Evolutionary conservation across 2,797 vertebrate species (phyloP), one percentile per base, ranked within the genome.

Genomic region (Amniataba percoides): DNA sequence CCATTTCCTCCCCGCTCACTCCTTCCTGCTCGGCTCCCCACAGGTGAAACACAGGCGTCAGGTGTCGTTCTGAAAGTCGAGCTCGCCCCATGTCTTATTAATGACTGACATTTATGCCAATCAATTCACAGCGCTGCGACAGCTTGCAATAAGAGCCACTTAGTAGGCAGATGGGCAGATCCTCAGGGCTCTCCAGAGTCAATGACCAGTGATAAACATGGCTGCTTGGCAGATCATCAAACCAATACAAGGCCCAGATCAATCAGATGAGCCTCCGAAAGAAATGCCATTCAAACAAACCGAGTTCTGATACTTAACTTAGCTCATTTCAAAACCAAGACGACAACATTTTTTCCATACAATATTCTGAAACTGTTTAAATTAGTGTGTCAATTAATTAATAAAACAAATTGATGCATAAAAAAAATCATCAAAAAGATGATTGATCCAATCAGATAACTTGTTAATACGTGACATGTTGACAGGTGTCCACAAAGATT

Each of bases 81-180:
- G 89, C 91, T 82, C 39, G 2, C 45, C 49, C 71, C 88, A 94
- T 96, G 81, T 71, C 71, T 96, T 95, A 94, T 95, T 95, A 90
- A 96, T 93, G 95, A 85, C 81, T 72, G 89, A 85, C 92, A 86
- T 94, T 95, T 87, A 92, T 84, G 88, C 86, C 90, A 89, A 88
- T 89, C 90, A 89, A 91, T 94, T 93, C 89, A 79, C 86, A 71
- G 87, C 5, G 63, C 78, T 52, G 84, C 73, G 3, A 89, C 88
- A 82, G 87, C 72, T 80, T 83, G 82, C 86, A 92, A 87, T 81
- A 84, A 93, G 89, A 92, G 89, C 84, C 91, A 93, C 87, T 94
- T 92, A 92, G 87, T 77, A 49, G 77, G 64, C 74, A 81, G 86
- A 88, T 83, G 85, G 87, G 82, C 84, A 72, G 87, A 88, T 89